Conservation (phyloP, 2,888 invertebrate genomes). For the Pristionchus mayeri region DNA sequence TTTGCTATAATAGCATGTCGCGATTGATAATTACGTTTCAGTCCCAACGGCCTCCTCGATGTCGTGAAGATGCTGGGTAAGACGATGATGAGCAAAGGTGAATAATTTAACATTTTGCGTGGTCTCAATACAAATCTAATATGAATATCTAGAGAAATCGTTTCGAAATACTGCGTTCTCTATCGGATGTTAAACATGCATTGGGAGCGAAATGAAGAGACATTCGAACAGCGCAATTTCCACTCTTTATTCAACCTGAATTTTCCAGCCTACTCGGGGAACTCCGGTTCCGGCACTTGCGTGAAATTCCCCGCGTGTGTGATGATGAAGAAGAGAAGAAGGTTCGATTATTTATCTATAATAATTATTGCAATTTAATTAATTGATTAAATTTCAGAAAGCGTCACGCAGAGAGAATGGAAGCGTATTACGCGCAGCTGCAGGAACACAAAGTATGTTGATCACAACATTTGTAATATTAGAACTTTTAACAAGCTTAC, state of each 20-base stretch:
- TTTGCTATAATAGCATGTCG: not conserved
- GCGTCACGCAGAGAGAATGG: slow-evolving; percentile 63
- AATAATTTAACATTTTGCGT: too few species aligned
- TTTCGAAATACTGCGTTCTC: not conserved
- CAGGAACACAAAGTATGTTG: slow-evolving; percentile 39
- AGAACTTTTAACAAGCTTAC: too few species aligned
- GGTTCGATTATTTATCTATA: not conserved
- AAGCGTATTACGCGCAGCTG: slow-evolving; percentile 61
- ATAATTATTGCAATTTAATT: not conserved
- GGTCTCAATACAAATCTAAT: not conserved
- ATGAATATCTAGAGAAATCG: not conserved
- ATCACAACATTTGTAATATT: too few species aligned
- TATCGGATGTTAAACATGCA: too few species aligned
- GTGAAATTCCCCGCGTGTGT: slow-evolving; percentile 73
- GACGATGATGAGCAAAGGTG: slow-evolving; percentile 50
- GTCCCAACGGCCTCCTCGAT: slow-evolving; percentile 67
- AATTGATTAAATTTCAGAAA: slow-evolving; percentile 52
- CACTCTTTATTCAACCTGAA: not conserved
- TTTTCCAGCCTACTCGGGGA: slow-evolving; percentile 42
- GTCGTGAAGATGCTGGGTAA: slow-evolving; percentile 67
- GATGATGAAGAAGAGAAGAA: slow-evolving; percentile 66
- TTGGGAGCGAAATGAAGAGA: too few species aligned
- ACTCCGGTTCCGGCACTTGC: slow-evolving; percentile 59
- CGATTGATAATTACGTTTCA: not conserved
- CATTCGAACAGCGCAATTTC: too few species aligned